Percentiles rank a stretch among this genome's conserved stretches.
Conservation (phyloP, 2,888 invertebrate species). For the Tinea pellionella region DNA sequence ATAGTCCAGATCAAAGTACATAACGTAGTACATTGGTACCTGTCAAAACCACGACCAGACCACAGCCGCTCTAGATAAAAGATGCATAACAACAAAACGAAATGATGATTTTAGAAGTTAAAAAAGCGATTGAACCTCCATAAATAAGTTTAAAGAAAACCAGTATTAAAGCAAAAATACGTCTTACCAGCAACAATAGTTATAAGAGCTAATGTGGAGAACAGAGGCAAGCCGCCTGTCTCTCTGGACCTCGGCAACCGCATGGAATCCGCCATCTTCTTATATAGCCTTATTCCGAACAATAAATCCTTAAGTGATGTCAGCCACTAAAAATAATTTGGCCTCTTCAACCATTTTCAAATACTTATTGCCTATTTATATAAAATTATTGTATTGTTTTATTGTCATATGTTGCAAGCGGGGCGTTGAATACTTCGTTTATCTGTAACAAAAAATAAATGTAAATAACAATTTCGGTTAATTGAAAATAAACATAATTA, state of each 20-base stretch:
- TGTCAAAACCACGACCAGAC: too few relatives aligned
- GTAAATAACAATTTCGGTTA: background rate
- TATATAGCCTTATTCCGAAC: constrained; percentile 17
- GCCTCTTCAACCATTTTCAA: background rate
- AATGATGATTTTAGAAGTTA: too few relatives aligned
- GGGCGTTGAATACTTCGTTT: background rate
- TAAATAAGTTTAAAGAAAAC: too few relatives aligned
- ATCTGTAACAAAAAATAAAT: background rate
- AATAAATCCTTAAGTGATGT: constrained; percentile 3
- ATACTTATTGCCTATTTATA: constrained; percentile 18
- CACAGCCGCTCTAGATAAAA: too few relatives aligned
- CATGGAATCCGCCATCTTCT: constrained; percentile 41
- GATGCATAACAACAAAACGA: too few relatives aligned
- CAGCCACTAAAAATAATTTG: background rate
- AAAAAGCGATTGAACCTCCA: too few relatives aligned
- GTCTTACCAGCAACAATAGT: constrained; percentile 59
- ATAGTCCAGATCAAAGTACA: too few relatives aligned
- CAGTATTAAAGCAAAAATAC: background rate
- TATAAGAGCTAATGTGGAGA: constrained; percentile 58
- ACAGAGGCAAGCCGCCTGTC: constrained; percentile 49
- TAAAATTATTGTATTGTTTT: constrained; percentile 22
- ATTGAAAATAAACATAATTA: background rate
- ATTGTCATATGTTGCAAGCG: constrained; percentile 13
- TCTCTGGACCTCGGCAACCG: constrained; percentile 48
- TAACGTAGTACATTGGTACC: too few relatives aligned